Conservation (phyloP, 2,797 vertebrate genomes). For the Darevskia nairensis region DNA sequence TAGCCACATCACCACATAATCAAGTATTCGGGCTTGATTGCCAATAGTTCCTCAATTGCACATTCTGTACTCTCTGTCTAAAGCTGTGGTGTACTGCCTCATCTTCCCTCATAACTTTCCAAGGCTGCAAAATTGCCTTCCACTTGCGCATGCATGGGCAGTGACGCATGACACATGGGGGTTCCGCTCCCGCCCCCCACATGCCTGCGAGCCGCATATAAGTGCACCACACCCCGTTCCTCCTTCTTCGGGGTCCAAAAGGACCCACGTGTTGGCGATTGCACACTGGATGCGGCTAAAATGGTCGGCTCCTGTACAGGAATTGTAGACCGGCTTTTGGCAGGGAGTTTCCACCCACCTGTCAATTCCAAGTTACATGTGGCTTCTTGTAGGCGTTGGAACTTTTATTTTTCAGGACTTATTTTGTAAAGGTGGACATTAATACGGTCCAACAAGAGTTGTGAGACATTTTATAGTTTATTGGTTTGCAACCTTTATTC, state of each 20-base stretch:
- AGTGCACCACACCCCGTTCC: no score
- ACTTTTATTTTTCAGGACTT: neutral
- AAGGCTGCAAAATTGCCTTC: neutral
- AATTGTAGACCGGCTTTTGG: neutral
- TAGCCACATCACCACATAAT: no score
- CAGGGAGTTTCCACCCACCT: neutral
- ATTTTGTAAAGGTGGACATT: neutral
- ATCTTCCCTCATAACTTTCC: neutral
- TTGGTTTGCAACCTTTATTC: neutral
- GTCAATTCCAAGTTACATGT: neutral
- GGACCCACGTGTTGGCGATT: no score
- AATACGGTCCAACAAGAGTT: neutral
- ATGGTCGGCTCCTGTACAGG: neutral
- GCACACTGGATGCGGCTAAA: no score
- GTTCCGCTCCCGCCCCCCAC: rapidly evolving
- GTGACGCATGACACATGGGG: no score
- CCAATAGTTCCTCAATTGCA: no score
- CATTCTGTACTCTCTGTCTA: neutral
- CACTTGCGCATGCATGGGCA: neutral
- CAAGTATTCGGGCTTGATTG: no score
- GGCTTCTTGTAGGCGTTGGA: neutral
- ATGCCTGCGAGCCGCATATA: no score
- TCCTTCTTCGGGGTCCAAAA: no score
- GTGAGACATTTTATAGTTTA: no score
- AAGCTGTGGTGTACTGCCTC: neutral